Evolutionary conservation across 2,888 invertebrate genomes (phyloP).

Genomic region (Gastrophysa polygoni): DNA sequence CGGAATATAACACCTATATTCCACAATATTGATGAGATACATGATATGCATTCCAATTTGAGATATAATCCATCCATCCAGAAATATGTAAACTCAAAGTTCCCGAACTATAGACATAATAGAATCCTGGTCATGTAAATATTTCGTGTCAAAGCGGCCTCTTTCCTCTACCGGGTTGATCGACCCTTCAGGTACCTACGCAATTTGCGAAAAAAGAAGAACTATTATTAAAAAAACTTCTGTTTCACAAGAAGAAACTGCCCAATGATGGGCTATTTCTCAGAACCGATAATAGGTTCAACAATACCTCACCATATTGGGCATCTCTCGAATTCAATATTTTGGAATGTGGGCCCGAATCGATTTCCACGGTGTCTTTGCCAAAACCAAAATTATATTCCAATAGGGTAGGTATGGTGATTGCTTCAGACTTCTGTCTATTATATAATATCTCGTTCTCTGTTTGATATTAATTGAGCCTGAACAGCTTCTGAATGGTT

Average conservation of each 20-base stretch:
- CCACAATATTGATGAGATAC: no score
- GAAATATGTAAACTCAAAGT: no score
- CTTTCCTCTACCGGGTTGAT: constrained; percentile 41
- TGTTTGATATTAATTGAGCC: constrained; percentile 21
- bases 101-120: constrained; percentile 20
- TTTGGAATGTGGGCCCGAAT: constrained; percentile 13
- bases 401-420: constrained; percentile 11
- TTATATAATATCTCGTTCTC: constrained; percentile 18
- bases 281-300: constrained; percentile 36
- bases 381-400: constrained; percentile 27
- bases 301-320: constrained; percentile 29
- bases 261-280: constrained; percentile 29
- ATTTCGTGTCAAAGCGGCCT: constrained; percentile 23
- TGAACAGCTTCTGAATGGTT: constrained; percentile 24
- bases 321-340: constrained; percentile 30
- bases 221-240: constrained; percentile 41
- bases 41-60: no score
- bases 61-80: no score
- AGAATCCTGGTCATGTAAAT: constrained; percentile 26
- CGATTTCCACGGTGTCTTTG: constrained; percentile 34
- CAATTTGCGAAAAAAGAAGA: constrained; percentile 39
- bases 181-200: constrained; percentile 42
- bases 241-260: constrained; percentile 34
- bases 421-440: constrained; percentile 27
- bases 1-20: no score